Conservation (phyloP, 2,888 invertebrate species). For the Epinotia brunnichana region DNA sequence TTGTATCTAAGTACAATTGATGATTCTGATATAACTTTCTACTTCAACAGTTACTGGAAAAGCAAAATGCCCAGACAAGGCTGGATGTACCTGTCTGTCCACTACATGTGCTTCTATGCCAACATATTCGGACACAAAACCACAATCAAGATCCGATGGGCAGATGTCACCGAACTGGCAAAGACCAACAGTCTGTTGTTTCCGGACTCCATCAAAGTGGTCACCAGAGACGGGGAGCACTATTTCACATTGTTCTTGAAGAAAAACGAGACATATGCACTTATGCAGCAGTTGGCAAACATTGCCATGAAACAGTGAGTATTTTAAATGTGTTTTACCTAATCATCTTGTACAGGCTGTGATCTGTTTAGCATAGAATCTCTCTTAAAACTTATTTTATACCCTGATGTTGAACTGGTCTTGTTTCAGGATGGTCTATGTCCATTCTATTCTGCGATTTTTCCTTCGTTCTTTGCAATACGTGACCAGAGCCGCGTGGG, state of each 20-base stretch:
- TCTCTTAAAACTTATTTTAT: too few species aligned
- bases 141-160: slow-evolving; percentile 94
- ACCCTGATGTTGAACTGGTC: too few species aligned
- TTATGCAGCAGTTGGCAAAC: slow-evolving; percentile 98
- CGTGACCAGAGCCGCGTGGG: too few species aligned
- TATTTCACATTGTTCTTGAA: slow-evolving; percentile 96
- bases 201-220: slow-evolving; percentile 93
- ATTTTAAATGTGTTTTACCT: neutral
- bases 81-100: slow-evolving; percentile 98
- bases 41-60: slow-evolving; percentile 92
- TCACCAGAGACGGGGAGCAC: slow-evolving; percentile 93
- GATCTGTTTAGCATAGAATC: neutral
- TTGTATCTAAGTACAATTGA: neutral
- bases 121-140: slow-evolving; percentile 96
- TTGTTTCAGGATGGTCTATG: too few species aligned
- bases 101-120: slow-evolving; percentile 97
- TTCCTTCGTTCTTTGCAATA: too few species aligned
- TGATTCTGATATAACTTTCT: neutral
- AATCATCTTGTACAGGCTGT: neutral
- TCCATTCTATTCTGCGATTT: too few species aligned
- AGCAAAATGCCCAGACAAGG: slow-evolving; percentile 97
- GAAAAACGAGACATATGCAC: slow-evolving; percentile 93
- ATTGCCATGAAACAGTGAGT: slow-evolving; percentile 96
- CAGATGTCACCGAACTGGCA: slow-evolving; percentile 92
- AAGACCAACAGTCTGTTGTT: slow-evolving; percentile 90